phyloP scores from a whole-genome alignment of 2,113 vertebrate genomes.

The Camelus bactrianus region DNA sequence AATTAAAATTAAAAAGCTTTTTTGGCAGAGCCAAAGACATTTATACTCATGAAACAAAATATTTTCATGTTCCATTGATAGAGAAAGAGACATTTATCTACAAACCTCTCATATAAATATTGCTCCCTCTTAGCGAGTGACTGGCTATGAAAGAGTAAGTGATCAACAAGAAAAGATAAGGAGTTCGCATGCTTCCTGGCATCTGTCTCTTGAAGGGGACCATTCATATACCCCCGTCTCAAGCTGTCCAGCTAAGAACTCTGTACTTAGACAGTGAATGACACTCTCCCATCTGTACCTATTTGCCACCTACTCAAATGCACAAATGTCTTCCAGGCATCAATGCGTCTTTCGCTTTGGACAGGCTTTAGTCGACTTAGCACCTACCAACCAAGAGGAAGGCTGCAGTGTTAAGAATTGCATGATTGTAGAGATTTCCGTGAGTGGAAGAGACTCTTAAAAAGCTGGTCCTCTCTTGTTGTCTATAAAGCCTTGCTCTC shows the following conservation, averaged over 20 bases:
- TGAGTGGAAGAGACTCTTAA: neutral
- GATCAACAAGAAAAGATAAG: neutral
- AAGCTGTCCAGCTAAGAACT: neutral
- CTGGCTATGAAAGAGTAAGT: neutral
- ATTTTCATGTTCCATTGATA: conserved; percentile 19
- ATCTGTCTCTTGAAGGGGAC: neutral
- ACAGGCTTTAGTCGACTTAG: neutral
- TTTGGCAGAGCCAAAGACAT: neutral
- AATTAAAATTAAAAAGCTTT: neutral
- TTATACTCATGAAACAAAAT: conserved; percentile 15
- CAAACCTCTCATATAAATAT: neutral
- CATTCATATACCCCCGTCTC: neutral
- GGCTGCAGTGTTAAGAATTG: neutral
- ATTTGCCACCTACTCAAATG: neutral
- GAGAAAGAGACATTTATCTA: neutral
- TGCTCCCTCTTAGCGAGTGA: neutral
- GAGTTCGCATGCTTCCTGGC: neutral
- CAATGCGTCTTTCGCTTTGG: neutral
- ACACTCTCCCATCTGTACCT: neutral
- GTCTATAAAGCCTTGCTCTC: neutral
- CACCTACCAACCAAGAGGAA: neutral
- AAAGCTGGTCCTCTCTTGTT: neutral
- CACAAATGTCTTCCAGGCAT: neutral
- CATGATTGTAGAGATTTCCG: neutral
- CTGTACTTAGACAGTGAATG: neutral